Evolutionary conservation across 2,797 vertebrate genomes (phyloP), one percentile per base, ranked within the genome.

Genomic region (Anisognathus igniventris): DNA sequence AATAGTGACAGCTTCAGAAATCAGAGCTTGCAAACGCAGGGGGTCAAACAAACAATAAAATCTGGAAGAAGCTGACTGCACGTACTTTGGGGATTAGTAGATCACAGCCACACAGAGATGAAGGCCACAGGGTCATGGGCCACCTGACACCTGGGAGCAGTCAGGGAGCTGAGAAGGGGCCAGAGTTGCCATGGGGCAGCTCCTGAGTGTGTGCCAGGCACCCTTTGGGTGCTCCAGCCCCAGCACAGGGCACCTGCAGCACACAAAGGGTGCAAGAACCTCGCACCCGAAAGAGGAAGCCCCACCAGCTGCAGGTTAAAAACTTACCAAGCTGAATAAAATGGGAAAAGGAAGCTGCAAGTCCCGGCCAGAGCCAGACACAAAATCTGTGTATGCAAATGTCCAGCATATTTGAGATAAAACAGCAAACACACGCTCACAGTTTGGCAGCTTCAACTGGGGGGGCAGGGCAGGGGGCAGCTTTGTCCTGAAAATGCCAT

Each of bases 271-370:
- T 47, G 75, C 47, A 4, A 30, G 37, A 42, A 15, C 56, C n/a
- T 20, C 20, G 1, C 31, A 31, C 28, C 35, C 31, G 3, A 90
- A 96, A 96, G 93, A 92, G 95, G 94, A 94, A 96, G 66, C 70
- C 20, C 37, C 24, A 30, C 4, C 76, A 96, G 92, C 44, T 86
- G 82, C 90, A 86, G 72, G 12, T 33, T 83, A 30, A 83, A 48
- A 88, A 79, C 54, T 66, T 31, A 31, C 12, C 2, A 1, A 75
- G 83, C 71, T 92, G 88, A 94, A 88, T 94, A 78, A 95, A 83
- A 96, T 31, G 51, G 90, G 88, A 93, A 86, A 92, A 73, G 88
- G 90, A 95, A 95, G 92, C 88, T 78, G 64, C 73, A 48, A 79
- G 76, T 58, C 73, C 42, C 39, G 74, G 68, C 21, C 85, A 68